Evolutionary conservation across 1,140 invertebrate genomes (phyloP), one percentile per base, ranked within the genome.

Genomic region (Brachionus angularis): DNA sequence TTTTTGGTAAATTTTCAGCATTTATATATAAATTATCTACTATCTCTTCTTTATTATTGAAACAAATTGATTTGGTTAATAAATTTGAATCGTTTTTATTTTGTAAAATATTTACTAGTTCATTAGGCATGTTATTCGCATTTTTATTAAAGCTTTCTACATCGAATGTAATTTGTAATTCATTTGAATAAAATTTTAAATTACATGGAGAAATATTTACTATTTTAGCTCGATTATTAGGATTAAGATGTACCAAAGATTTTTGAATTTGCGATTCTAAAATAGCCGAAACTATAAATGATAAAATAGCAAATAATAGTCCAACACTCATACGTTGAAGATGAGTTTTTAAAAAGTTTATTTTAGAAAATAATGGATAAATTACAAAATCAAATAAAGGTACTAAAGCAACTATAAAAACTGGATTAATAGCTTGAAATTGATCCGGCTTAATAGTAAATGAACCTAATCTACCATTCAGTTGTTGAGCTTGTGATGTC

Each of bases 401-500:
- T 74, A 96, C 93, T 42, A 95, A 86, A 1, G 87, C 76, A 0
- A 98, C 77, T 49, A 96, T 91, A 3, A 93, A 81, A 1, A 96
- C 76, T 0, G 93, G 90, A 78, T 93, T 93, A 1, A 93, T 76
- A 1, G 77, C 77, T 75, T 79, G 72, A 62, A 82, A 73, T 50
- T 81, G 80, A 62, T 82, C 80, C 1, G 80, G 79, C 49, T 79
- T 78, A 2, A 82, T 14, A 12, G 72, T 82, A 16, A 85, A 85
- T 71, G 44, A 47, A 18, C 84, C 85, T 2, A 94, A 77, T n/a
- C 86, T 78, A 8, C 93, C 91, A 77, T 93, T 83, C 90, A 97
- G 93, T 73, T 88, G 85, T 0, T 87, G 87, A 7, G 93, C 93
- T 85, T 97, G 93, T 72, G 96, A 86, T 0, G 91, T 94, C 94